Evolutionary conservation across 2,797 vertebrate genomes (phyloP).

Genomic region (Danio kyathit): DNA sequence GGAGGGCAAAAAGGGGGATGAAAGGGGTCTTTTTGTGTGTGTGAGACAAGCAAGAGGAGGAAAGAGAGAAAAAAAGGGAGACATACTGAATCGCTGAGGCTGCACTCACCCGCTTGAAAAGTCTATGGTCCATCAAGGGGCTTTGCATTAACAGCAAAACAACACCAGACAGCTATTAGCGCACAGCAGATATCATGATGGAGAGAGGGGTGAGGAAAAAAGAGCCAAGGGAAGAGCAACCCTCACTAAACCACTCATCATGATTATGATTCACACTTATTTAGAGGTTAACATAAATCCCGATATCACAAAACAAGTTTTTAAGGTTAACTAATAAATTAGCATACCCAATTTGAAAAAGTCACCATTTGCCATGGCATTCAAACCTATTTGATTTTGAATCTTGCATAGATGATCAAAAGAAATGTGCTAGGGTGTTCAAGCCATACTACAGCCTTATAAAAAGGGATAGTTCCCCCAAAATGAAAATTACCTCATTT

Average conservation of each 20-base stretch:
- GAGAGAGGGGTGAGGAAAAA: slow-evolving; percentile 47
- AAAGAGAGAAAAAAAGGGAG: slow-evolving; percentile 77
- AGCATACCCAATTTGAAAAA: too few relatives aligned
- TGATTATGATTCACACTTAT: slow-evolving; percentile 20
- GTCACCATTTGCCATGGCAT: too few relatives aligned
- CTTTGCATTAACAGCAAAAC: slow-evolving; percentile 98
- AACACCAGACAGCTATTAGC: slow-evolving; percentile 99
- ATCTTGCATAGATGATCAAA: too few relatives aligned
- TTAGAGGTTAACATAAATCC: neutral
- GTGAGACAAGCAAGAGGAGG: slow-evolving; percentile 38
- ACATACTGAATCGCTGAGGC: slow-evolving; percentile 93
- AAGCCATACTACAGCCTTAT: too few relatives aligned
- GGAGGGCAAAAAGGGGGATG: slow-evolving; percentile 66
- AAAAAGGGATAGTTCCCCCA: too few relatives aligned
- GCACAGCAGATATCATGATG: slow-evolving; percentile 83
- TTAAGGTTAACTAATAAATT: too few relatives aligned
- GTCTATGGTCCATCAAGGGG: slow-evolving; percentile 99
- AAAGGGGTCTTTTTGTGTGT: slow-evolving; percentile 61
- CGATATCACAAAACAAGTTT: neutral
- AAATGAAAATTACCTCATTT: too few relatives aligned
- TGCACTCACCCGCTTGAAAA: slow-evolving; percentile 99
- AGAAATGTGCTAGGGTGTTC: too few relatives aligned
- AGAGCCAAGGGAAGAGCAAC: slow-evolving; percentile 63
- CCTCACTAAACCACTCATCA: slow-evolving; percentile 43
- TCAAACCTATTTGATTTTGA: too few relatives aligned